phyloP scores from a whole-genome alignment of 2,888 invertebrate species.

The Trichopoda pennipes region DNA sequence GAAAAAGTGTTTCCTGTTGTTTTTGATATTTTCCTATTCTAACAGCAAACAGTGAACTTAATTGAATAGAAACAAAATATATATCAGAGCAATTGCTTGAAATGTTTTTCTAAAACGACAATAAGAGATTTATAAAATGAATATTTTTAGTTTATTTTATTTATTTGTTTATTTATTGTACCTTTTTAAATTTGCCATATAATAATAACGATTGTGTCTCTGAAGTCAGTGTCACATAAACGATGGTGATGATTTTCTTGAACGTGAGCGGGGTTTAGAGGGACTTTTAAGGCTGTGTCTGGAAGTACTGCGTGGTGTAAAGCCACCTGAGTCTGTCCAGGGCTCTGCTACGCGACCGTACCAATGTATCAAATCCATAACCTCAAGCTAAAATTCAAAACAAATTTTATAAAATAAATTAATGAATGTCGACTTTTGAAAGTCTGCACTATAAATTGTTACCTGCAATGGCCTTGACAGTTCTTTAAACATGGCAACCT shows the following conservation, averaged over 20 bases:
- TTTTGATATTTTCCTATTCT: conserved; percentile 6
- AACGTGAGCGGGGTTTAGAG: conserved; percentile 77
- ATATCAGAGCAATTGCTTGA: conserved; percentile 59
- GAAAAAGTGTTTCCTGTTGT: conserved; percentile 31
- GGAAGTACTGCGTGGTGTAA: conserved; percentile 74
- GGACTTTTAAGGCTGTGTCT: conserved; percentile 78
- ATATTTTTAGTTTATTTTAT: background rate
- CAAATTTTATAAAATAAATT: background rate
- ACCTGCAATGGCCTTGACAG: conserved; percentile 77
- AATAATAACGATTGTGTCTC: conserved; percentile 9
- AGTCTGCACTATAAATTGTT: background rate
- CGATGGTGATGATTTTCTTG: conserved; percentile 79
- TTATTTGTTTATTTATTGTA: background rate
- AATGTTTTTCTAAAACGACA: conserved; percentile 19
- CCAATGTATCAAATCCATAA: conserved; percentile 79
- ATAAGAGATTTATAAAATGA: background rate
- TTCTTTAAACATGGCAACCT: conserved; percentile 77
- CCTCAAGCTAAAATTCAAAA: conserved; percentile 73
- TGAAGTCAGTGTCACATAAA: conserved; percentile 76
- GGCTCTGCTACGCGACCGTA: conserved; percentile 79
- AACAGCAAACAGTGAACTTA: conserved; percentile 64
- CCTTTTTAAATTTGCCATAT: conserved; percentile 13
- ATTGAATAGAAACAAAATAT: conserved; percentile 51
- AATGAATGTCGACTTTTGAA: background rate
- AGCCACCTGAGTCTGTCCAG: conserved; percentile 76